Percentiles rank a stretch among this genome's conserved stretches.
Evolutionary conservation across 1,140 invertebrate species (phyloP).

Genomic region (Agrypnia vestita): DNA sequence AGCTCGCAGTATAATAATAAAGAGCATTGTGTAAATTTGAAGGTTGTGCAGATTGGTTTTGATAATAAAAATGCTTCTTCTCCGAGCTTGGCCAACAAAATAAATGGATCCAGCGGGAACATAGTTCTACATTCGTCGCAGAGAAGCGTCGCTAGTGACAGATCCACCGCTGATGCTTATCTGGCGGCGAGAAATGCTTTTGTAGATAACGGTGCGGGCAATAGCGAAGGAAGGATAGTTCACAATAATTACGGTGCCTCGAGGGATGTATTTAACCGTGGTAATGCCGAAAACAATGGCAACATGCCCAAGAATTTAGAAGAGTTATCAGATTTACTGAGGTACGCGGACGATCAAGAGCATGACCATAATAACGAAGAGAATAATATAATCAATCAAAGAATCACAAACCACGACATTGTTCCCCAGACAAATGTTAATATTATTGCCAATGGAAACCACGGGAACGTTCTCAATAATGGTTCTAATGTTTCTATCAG

Average conservation of each 20-base stretch:
- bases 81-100: constrained; percentile 74
- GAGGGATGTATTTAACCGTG: neutral
- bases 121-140: constrained; percentile 53
- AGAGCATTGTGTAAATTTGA: constrained; percentile 72
- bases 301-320: constrained; percentile 77
- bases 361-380: constrained; percentile 69
- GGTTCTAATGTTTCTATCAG: constrained; percentile 86
- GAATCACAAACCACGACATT: constrained; percentile 63
- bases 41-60: constrained; percentile 72
- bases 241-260: constrained; percentile 65
- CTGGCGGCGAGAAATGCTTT: constrained; percentile 40
- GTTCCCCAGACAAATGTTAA: constrained; percentile 67
- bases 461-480: constrained; percentile 68
- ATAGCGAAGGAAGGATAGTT: neutral
- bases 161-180: constrained; percentile 45
- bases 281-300: constrained; percentile 54
- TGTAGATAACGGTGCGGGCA: constrained; percentile 50
- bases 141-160: constrained; percentile 47
- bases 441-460: constrained; percentile 68
- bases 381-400: constrained; percentile 64
- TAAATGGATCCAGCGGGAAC: constrained; percentile 54
- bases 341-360: constrained; percentile 78
- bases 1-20: constrained; percentile 72
- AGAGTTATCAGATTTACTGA: constrained; percentile 81
- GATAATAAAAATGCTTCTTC: constrained; percentile 67